phyloP scores from a whole-genome alignment of 1,140 invertebrate species.

The Phortica variegata region DNA sequence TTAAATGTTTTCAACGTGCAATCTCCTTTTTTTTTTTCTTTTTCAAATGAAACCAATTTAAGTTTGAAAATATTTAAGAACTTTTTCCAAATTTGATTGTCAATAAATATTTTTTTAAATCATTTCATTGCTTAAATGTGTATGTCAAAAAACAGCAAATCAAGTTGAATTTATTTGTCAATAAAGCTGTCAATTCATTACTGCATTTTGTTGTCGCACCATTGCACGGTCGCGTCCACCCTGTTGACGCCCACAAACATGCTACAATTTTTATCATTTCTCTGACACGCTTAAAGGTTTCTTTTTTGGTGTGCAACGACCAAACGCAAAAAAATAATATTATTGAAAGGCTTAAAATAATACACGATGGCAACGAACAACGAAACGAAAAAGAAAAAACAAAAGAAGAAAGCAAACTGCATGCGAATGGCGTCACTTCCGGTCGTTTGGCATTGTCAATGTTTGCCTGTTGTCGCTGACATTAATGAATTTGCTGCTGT shows the following conservation, averaged over 20 bases:
- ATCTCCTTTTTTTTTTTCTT: no score
- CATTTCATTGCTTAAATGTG: no score
- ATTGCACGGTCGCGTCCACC: not conserved
- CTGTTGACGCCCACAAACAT: not conserved
- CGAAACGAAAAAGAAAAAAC: not conserved
- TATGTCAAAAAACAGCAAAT: no score
- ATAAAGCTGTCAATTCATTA: constrained; percentile 54
- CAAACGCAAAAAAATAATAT: constrained; percentile 42
- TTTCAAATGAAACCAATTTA: no score
- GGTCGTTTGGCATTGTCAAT: not conserved
- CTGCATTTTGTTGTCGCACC: constrained; percentile 28
- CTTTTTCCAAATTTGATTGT: no score
- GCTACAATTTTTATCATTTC: no score
- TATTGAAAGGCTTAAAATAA: no score
- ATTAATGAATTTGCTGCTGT: constrained; percentile 53
- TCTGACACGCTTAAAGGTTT: constrained; percentile 27
- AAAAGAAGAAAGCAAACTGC: no score
- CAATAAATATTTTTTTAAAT: no score
- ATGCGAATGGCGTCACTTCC: no score
- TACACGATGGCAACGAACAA: not conserved
- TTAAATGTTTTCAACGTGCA: no score
- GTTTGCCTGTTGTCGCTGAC: constrained; percentile 27
- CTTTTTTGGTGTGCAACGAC: constrained; percentile 36
- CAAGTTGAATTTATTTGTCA: constrained; percentile 53
- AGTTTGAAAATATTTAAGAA: no score